These are phyloP conservation scores for Brachionus asplanchnoidis DNA, from an alignment of 1,140 invertebrate species.

Conservation along the genomic window DNA sequence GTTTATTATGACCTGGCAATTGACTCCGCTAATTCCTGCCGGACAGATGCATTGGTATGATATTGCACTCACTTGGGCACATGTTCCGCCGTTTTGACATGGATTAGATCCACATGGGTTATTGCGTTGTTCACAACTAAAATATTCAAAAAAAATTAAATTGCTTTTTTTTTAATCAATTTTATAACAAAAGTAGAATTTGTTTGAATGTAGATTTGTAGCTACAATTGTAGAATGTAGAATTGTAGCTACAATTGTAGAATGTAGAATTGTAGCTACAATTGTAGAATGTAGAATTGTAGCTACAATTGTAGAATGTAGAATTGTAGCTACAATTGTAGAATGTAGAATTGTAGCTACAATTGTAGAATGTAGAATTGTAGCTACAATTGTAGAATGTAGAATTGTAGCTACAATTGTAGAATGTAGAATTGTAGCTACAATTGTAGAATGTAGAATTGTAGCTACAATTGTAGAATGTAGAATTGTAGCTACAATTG, in stretches of 20 bases:
- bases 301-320: background rate
- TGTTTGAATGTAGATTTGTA: no score
- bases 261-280: background rate
- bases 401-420: no score
- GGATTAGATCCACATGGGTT: constrained; percentile 30
- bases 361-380: no score
- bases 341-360: no score
- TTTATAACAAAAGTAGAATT: background rate
- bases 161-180: background rate
- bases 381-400: no score
- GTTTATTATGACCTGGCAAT: constrained; percentile 46
- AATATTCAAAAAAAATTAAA: background rate
- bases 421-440: no score
- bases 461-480: no score
- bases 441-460: no score
- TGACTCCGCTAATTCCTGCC: constrained; percentile 46
- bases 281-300: background rate
- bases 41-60: constrained; percentile 40
- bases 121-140: background rate
- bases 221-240: background rate
- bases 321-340: no score
- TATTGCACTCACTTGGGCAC: background rate
- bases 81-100: constrained; percentile 37
- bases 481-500: no score
- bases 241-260: no score